These are phyloP conservation scores for Coreoperca whiteheadi DNA, from an alignment of 2,113 vertebrate species.

Conservation along the genomic window DNA sequence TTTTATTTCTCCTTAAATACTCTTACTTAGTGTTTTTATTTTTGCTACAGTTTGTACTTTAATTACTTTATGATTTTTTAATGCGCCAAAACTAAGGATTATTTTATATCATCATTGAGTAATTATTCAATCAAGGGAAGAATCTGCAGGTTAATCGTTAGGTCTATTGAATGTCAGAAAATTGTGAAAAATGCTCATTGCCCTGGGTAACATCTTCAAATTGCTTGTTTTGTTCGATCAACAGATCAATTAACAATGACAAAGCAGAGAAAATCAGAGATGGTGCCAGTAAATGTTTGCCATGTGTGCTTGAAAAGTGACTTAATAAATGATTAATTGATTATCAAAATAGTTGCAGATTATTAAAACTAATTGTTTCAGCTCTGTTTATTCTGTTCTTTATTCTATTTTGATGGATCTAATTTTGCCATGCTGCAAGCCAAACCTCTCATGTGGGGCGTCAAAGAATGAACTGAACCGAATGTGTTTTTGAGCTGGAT, in stretches of 20 bases:
- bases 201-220: too few species aligned
- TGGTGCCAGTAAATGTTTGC: not conserved
- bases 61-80: slow-evolving; percentile 1
- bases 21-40: not conserved
- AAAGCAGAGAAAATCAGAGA: not conserved
- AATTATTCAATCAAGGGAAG: not conserved
- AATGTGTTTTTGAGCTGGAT: not conserved
- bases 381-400: not conserved
- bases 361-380: not conserved
- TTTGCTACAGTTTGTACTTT: not conserved
- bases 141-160: not conserved
- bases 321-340: too few species aligned
- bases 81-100: not conserved
- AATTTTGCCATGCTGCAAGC: not conserved
- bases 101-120: not conserved
- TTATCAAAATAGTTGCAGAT: not conserved
- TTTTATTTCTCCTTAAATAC: not conserved
- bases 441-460: not conserved
- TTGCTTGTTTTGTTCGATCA: not conserved
- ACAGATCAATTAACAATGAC: not conserved
- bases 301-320: not conserved
- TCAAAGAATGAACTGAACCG: not conserved
- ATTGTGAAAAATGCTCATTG: not conserved
- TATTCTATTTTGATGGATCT: not conserved
- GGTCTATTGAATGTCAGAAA: not conserved